A percentile compares a stretch with the other conserved stretches of the same genome.
Evolutionary conservation across 2,113 vertebrate species (phyloP).

Genomic region (Agelaius tricolor): DNA sequence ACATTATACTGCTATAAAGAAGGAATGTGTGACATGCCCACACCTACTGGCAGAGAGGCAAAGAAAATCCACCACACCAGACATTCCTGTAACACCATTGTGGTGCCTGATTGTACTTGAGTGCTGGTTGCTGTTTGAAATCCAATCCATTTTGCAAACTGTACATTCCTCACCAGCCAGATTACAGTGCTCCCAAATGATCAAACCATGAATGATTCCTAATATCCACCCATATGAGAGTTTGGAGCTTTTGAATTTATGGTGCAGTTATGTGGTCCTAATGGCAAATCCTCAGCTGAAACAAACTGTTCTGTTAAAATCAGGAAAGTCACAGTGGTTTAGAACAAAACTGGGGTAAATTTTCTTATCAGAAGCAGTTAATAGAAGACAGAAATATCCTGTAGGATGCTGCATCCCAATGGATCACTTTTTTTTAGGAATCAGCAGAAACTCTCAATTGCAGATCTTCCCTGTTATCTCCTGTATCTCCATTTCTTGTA

Average conservation of each 20-base stretch:
- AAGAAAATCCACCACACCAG: background rate
- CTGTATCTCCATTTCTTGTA: background rate
- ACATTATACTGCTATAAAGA: accelerated
- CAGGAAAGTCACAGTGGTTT: background rate
- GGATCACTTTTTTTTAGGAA: background rate
- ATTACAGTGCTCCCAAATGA: background rate
- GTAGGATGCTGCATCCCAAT: background rate
- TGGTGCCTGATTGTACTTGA: background rate
- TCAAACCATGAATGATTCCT: background rate
- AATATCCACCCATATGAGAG: background rate
- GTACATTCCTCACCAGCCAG: background rate
- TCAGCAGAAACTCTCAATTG: background rate
- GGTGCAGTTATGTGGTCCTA: background rate
- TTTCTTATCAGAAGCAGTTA: background rate
- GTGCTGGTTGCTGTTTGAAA: background rate
- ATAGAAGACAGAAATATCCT: background rate
- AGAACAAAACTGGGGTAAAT: background rate
- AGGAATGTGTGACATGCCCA: background rate
- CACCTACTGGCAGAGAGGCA: background rate
- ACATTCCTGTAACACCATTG: background rate
- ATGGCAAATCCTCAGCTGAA: background rate
- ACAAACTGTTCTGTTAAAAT: background rate
- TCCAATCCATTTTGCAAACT: background rate
- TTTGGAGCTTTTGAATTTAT: background rate
- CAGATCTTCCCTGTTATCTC: background rate